Evolutionary conservation across 2,888 invertebrate genomes (phyloP).

Genomic region (Tigriopus californicus): DNA sequence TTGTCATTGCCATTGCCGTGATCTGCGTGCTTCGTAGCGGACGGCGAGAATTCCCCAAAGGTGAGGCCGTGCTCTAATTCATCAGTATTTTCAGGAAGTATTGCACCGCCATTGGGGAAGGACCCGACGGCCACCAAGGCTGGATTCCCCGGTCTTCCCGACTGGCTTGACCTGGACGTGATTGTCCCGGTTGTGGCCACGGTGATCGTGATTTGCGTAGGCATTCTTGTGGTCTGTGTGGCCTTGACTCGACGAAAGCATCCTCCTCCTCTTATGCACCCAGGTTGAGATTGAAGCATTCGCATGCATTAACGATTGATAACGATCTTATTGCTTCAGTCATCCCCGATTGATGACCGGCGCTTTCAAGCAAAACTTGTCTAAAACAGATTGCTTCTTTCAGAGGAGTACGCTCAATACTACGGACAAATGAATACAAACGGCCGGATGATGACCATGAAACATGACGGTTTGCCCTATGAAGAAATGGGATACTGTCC

Average conservation of each 20-base stretch:
- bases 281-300: slow-evolving; percentile 4
- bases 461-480: slow-evolving; percentile 9
- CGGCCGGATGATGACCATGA: slow-evolving; percentile 8
- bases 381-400: too few species aligned
- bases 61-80: slow-evolving; percentile 3
- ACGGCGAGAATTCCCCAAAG: slow-evolving; percentile 7
- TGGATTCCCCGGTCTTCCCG: slow-evolving; percentile 49
- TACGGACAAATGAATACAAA: slow-evolving; percentile 15
- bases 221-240: slow-evolving; percentile 73
- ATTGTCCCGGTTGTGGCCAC: slow-evolving; percentile 76
- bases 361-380: too few species aligned
- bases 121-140: slow-evolving; percentile 18
- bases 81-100: slow-evolving; percentile 41
- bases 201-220: slow-evolving; percentile 70
- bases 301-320: background rate
- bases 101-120: slow-evolving; percentile 39
- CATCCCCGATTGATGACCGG: too few species aligned
- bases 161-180: slow-evolving; percentile 73
- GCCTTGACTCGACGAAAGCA: slow-evolving; percentile 56
- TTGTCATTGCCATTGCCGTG: slow-evolving; percentile 78
- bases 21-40: slow-evolving; percentile 76
- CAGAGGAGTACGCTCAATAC: slow-evolving; percentile 16
- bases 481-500: slow-evolving; percentile 84
- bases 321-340: too few species aligned
- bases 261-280: slow-evolving; percentile 9